A percentile compares a stretch with the other conserved stretches of the same genome.
Evolutionary conservation across 2,113 vertebrate genomes (phyloP).

Genomic region (Astur gentilis): DNA sequence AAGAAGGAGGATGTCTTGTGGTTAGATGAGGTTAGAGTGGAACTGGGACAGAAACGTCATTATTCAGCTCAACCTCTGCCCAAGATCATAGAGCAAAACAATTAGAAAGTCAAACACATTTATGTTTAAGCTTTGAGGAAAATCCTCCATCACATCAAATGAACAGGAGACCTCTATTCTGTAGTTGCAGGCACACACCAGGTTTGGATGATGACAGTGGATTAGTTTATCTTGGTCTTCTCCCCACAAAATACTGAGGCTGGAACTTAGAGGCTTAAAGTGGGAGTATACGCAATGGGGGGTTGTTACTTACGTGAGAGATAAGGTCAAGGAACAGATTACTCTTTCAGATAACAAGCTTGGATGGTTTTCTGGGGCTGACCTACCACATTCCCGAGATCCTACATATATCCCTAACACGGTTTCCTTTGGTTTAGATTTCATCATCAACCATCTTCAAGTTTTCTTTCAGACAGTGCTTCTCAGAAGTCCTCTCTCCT

Average conservation of each 20-base stretch:
- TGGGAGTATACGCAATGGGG: background rate
- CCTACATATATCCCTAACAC: background rate
- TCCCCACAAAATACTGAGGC: background rate
- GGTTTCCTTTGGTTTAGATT: background rate
- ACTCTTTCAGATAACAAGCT: background rate
- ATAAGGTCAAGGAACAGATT: background rate
- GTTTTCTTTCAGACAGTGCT: background rate
- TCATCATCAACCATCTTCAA: background rate
- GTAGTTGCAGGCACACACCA: background rate
- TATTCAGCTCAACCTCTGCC: background rate
- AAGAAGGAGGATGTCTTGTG: background rate
- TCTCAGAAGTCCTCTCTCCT: background rate
- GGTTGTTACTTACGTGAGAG: background rate
- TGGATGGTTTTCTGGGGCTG: background rate
- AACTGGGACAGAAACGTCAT: background rate
- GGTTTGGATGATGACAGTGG: background rate
- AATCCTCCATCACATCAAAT: background rate
- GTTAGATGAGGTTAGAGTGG: background rate
- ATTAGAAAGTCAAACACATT: background rate
- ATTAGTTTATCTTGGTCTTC: background rate
- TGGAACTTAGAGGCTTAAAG: background rate
- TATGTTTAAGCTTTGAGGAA: background rate
- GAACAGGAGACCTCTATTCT: background rate
- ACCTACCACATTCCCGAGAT: background rate
- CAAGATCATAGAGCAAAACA: background rate